phyloP scores from a whole-genome alignment of 2,888 invertebrate species.

The Lasius fuliginosus region DNA sequence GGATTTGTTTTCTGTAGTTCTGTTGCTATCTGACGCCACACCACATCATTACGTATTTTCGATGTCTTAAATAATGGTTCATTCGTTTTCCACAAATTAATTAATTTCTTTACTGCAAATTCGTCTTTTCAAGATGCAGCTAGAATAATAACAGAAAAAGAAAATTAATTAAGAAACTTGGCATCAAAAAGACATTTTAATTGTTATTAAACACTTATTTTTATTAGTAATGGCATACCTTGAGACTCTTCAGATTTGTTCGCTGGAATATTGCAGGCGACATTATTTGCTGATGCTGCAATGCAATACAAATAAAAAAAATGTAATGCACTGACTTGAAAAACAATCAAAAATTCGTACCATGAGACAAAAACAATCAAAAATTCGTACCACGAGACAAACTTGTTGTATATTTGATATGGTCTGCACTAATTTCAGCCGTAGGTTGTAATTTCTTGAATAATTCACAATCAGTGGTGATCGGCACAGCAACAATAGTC shows the following conservation, averaged over 20 bases:
- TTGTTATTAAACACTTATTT: not conserved
- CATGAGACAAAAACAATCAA: too few relatives aligned
- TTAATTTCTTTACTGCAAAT: not conserved
- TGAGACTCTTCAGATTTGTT: constrained; percentile 2
- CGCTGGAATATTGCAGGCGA: not conserved
- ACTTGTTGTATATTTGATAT: too few relatives aligned
- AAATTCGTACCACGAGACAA: too few relatives aligned
- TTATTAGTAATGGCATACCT: not conserved
- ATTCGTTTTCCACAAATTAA: constrained; percentile 1
- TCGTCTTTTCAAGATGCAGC: constrained; percentile 11
- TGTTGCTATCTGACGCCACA: constrained; percentile 8
- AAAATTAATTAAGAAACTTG: not conserved
- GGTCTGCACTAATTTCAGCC: too few relatives aligned
- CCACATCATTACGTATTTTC: not conserved
- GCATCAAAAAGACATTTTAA: not conserved
- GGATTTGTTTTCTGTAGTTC: not conserved
- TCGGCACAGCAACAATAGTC: too few relatives aligned
- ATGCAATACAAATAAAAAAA: not conserved
- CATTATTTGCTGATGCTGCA: too few relatives aligned
- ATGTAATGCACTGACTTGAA: not conserved
- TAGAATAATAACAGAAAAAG: not conserved
- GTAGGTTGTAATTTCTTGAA: too few relatives aligned
- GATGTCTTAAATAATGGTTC: not conserved
- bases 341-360: not conserved
- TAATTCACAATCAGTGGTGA: too few relatives aligned